A percentile compares a stretch with the other conserved stretches of the same genome.
These are phyloP conservation scores for Aleadryas rufinucha DNA, from an alignment of 2,113 vertebrate genomes.

Conservation along the genomic window DNA sequence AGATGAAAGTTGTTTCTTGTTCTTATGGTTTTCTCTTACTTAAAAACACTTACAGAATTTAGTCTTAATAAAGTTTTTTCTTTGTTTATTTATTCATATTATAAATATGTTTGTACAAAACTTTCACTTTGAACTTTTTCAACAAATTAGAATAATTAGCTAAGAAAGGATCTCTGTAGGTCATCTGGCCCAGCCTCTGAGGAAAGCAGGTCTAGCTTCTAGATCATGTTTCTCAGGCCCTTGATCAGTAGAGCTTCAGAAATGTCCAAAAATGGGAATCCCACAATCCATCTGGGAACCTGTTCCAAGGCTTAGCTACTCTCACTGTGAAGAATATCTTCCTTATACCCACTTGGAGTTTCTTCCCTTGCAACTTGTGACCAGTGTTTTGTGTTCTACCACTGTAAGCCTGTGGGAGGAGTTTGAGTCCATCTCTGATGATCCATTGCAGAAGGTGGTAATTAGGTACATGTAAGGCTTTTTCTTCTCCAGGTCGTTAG, in stretches of 20 bases:
- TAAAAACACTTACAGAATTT: background rate
- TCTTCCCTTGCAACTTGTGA: background rate
- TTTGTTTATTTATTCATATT: background rate
- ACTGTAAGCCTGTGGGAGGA: background rate
- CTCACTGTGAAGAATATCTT: background rate
- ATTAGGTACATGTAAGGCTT: background rate
- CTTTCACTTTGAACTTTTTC: background rate
- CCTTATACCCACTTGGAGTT: background rate
- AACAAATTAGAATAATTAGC: background rate
- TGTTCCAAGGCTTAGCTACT: background rate
- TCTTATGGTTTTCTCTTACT: background rate
- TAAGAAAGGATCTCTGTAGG: background rate
- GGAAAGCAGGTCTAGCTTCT: background rate
- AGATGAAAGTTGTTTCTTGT: background rate
- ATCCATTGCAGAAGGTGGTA: background rate
- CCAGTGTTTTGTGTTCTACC: background rate
- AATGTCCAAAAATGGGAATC: background rate
- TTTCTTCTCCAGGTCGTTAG: background rate
- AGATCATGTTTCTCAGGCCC: background rate
- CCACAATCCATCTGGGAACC: background rate
- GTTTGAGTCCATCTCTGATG: background rate
- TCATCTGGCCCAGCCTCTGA: background rate
- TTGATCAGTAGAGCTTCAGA: background rate
- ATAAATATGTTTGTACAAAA: background rate
- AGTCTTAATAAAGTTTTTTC: background rate